phyloP scores from a whole-genome alignment of 2,888 invertebrate genomes.

The Xylocampa areola region DNA sequence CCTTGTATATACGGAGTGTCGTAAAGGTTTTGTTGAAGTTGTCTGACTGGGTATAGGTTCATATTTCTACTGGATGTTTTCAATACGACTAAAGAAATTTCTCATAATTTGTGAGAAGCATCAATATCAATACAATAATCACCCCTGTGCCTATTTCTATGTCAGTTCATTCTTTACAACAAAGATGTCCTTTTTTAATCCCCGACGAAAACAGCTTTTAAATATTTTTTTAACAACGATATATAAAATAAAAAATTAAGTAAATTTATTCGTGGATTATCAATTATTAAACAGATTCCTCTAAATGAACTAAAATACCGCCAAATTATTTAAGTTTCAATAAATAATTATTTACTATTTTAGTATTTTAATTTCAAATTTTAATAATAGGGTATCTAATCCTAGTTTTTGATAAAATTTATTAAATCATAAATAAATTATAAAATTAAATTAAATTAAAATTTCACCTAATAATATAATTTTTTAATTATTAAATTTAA shows the following conservation, averaged over 20 bases:
- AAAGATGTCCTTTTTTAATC: too few species aligned
- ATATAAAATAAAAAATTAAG: slow-evolving; percentile 85
- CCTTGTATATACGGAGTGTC: slow-evolving; percentile 9
- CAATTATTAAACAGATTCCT: slow-evolving; percentile 92
- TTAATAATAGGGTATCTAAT: slow-evolving; percentile 93
- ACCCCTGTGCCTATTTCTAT: too few species aligned
- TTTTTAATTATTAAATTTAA: slow-evolving; percentile 73
- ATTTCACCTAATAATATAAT: slow-evolving; percentile 89
- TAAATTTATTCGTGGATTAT: slow-evolving; percentile 91
- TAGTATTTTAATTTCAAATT: slow-evolving; percentile 83
- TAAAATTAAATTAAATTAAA: slow-evolving; percentile 86
- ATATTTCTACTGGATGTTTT: too few species aligned
- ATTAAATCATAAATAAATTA: slow-evolving; percentile 72
- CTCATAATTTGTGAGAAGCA: too few species aligned
- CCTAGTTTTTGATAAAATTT: slow-evolving; percentile 90
- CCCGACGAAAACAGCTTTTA: too few species aligned
- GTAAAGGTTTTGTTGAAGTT: slow-evolving; percentile 1
- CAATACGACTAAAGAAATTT: too few species aligned
- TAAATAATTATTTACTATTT: slow-evolving; percentile 90
- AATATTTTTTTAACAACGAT: slow-evolving; percentile 86
- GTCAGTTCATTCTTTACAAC: too few species aligned
- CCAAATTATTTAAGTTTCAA: slow-evolving; percentile 92
- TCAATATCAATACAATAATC: too few species aligned
- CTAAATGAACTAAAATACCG: slow-evolving; percentile 92
- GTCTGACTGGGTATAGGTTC: too few species aligned